Conservation (phyloP, 2,113 vertebrate genomes). For the Tragelaphus scriptus region DNA sequence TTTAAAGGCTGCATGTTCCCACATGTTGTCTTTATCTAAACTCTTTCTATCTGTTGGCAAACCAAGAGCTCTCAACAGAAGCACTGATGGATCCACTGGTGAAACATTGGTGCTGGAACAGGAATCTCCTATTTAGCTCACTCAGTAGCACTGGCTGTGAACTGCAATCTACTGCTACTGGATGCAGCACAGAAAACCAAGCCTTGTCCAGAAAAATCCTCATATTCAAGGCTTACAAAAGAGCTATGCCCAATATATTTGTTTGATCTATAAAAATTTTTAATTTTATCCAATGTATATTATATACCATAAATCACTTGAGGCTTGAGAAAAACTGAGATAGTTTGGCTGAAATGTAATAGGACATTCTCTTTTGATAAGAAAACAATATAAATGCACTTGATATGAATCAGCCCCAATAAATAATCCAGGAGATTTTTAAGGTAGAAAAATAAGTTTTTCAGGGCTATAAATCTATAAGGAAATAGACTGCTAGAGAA, state of each 20-base stretch:
- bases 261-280: constrained; percentile 63
- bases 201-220: not conserved
- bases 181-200: not conserved
- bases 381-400: constrained; percentile 58
- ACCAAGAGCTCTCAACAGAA: not conserved
- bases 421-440: constrained; percentile 57
- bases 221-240: not conserved
- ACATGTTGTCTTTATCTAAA: not conserved
- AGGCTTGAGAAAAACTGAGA: constrained; percentile 66
- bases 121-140: not conserved
- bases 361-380: constrained; percentile 67
- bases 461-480: constrained; percentile 52
- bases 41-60: not conserved
- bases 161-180: not conserved
- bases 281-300: constrained; percentile 50
- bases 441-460: constrained; percentile 45
- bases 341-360: constrained; percentile 66
- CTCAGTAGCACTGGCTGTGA: not conserved
- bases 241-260: not conserved
- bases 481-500: constrained; percentile 54
- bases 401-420: constrained; percentile 38
- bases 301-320: constrained; percentile 57
- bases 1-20: not conserved
- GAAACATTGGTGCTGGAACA: not conserved
- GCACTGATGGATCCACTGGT: not conserved